These are phyloP conservation scores for Petrocephalus schoutedeni DNA, from an alignment of 2,797 vertebrate species.

Conservation along the genomic window DNA sequence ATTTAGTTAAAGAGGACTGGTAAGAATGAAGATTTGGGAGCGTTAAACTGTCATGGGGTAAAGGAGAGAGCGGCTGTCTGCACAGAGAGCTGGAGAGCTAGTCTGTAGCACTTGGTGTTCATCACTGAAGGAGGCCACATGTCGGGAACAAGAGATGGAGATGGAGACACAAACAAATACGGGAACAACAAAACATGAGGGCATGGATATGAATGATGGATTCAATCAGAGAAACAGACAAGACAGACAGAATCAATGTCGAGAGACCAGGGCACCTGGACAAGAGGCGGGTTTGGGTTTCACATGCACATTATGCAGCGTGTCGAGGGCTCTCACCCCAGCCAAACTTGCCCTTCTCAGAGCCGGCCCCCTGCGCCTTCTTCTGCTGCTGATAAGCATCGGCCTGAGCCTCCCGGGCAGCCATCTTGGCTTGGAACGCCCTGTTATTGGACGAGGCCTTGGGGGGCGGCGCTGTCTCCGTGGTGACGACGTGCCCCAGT, in stretches of 20 bases:
- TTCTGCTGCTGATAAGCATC: conserved; percentile 53
- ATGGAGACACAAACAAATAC: background rate
- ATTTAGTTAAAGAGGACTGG: background rate
- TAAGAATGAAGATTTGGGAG: background rate
- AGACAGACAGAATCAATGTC: background rate
- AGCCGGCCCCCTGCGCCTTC: conserved; percentile 54
- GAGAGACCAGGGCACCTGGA: background rate
- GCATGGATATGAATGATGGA: background rate
- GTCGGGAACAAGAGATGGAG: too few relatives aligned
- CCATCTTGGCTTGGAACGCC: conserved; percentile 66
- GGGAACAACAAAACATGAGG: background rate
- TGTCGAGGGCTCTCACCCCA: conserved; percentile 59
- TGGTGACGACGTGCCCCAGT: conserved; percentile 63
- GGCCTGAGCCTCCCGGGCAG: conserved; percentile 56
- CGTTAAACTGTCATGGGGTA: background rate
- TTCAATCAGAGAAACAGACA: background rate
- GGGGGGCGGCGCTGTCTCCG: conserved; percentile 50
- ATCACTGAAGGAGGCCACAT: background rate
- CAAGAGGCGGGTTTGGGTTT: background rate
- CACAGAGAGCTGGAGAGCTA: background rate
- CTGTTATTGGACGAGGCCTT: conserved; percentile 42
- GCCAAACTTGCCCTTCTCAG: conserved; percentile 62
- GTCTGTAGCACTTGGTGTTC: background rate
- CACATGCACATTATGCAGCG: background rate
- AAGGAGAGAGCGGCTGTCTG: background rate